phyloP scores from a whole-genome alignment of 2,113 vertebrate genomes.

The Tragelaphus buxtoni region DNA sequence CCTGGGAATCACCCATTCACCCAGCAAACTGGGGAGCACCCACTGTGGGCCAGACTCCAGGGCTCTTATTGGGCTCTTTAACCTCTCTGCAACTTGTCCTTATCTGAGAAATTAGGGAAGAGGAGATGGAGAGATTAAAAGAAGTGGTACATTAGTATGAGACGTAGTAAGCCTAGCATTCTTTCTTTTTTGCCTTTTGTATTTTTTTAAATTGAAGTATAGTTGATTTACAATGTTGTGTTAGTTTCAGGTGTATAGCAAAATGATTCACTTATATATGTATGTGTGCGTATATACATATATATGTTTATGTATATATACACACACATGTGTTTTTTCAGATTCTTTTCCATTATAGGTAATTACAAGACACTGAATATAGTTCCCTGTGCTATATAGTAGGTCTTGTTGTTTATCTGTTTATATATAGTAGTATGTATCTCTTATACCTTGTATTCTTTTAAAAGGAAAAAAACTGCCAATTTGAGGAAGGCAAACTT shows the following conservation, averaged over 20 bases:
- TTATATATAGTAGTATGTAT: background rate
- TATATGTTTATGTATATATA: background rate
- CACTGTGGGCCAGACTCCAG: background rate
- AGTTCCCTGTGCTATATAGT: background rate
- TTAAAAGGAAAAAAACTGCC: background rate
- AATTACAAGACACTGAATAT: background rate
- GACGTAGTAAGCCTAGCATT: background rate
- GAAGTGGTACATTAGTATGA: accelerated
- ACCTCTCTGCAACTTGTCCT: background rate
- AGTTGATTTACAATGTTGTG: background rate
- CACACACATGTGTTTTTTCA: background rate
- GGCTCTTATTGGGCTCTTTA: accelerated
- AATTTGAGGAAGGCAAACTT: no score
- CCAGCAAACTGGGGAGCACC: background rate
- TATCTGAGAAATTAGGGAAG: background rate
- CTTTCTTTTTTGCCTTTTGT: background rate
- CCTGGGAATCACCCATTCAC: accelerated
- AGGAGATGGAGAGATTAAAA: background rate
- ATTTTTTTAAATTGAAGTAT: background rate
- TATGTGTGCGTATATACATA: accelerated
- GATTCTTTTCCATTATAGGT: background rate
- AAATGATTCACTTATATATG: background rate
- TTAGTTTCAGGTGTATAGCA: background rate
- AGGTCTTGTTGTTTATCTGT: background rate
- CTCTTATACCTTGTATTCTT: background rate